These are phyloP conservation scores for Onychorhynchus coronatus DNA, from an alignment of 2,113 vertebrate genomes.

Conservation along the genomic window DNA sequence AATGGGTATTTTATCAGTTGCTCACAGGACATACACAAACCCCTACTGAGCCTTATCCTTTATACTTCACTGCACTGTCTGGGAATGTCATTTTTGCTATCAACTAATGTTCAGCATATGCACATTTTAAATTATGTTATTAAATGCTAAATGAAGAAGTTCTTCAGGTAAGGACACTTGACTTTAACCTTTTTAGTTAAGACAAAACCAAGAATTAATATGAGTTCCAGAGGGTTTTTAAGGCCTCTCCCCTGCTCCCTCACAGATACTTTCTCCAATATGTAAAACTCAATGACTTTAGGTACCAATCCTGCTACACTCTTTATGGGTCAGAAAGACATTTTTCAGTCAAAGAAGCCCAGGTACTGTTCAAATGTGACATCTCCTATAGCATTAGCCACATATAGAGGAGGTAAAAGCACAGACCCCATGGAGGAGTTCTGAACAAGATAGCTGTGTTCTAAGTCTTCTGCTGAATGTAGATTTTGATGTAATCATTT, in stretches of 20 bases:
- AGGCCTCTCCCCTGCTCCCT: neutral
- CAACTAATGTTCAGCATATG: neutral
- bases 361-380: neutral
- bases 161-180: neutral
- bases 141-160: neutral
- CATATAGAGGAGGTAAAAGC: neutral
- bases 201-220: neutral
- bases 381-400: neutral
- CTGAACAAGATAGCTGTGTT: neutral
- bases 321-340: neutral
- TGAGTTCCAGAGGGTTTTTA: neutral
- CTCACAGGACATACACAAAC: constrained; percentile 2
- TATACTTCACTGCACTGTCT: neutral
- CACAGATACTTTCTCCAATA: neutral
- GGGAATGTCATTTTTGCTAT: constrained; percentile 3
- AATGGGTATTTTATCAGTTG: constrained; percentile 13
- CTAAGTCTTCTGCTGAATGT: neutral
- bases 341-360: neutral
- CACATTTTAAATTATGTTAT: neutral
- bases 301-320: neutral
- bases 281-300: neutral
- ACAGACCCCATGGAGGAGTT: neutral
- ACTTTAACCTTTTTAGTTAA: neutral
- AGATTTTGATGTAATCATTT: neutral
- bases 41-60: neutral